Conservation (phyloP, 2,888 invertebrate genomes). For the Dioctria rufipes region DNA sequence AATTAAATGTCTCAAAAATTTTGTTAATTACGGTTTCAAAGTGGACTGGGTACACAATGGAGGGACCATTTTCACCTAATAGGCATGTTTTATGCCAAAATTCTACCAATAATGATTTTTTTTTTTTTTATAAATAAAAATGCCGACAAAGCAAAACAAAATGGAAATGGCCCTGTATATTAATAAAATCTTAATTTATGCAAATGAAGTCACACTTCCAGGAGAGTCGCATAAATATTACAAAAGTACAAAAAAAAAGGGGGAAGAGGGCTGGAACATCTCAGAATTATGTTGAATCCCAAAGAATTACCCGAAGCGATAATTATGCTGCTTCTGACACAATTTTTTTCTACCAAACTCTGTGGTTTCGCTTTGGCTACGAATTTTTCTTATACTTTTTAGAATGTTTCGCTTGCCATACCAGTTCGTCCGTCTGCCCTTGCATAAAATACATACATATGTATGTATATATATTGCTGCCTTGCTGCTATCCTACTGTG, state of each 20-base stretch:
- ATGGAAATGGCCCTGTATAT: slow-evolving; percentile 19
- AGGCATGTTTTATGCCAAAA: too few relatives aligned
- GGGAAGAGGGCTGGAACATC: not conserved
- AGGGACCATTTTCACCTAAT: too few relatives aligned
- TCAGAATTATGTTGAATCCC: slow-evolving; percentile 29
- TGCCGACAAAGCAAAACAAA: slow-evolving; percentile 3
- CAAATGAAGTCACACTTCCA: slow-evolving; percentile 56
- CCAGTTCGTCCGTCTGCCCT: too few relatives aligned
- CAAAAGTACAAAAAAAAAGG: not conserved
- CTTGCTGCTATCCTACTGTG: not conserved
- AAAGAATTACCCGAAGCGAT: slow-evolving; percentile 51
- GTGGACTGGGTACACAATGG: too few relatives aligned
- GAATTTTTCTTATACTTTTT: slow-evolving; percentile 14
- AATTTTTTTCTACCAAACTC: slow-evolving; percentile 44
- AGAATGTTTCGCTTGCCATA: slow-evolving; percentile 3
- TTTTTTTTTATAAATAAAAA: not conserved
- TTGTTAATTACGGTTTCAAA: too few relatives aligned
- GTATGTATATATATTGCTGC: too few relatives aligned
- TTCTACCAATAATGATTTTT: too few relatives aligned
- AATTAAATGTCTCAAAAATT: too few relatives aligned
- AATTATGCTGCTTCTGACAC: slow-evolving; percentile 54
- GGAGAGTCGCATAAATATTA: slow-evolving; percentile 42
- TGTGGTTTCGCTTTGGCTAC: slow-evolving; percentile 4
- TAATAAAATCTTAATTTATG: slow-evolving; percentile 57
- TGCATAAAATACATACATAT: not conserved